Conservation (phyloP, 1,140 invertebrate species). For the Brachionus sp. region DNA sequence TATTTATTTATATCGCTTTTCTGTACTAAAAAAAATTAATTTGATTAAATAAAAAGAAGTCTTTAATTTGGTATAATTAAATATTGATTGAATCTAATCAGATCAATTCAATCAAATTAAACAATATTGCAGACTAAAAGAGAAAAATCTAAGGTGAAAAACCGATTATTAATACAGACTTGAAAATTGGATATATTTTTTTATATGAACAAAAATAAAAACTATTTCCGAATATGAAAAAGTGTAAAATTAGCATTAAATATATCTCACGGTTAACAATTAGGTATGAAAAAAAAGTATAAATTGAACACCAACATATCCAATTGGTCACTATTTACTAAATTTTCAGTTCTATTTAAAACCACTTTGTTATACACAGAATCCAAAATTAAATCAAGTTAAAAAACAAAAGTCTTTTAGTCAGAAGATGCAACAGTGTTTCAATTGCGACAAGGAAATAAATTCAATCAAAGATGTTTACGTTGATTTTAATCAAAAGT, state of each 20-base stretch:
- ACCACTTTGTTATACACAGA: not conserved
- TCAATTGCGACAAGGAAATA: constrained; percentile 2
- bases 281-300: not conserved
- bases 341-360: not conserved
- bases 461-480: not conserved
- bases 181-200: constrained; percentile 8
- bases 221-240: not conserved
- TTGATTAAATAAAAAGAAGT: not conserved
- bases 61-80: not conserved
- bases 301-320: not conserved
- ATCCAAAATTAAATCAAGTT: not conserved
- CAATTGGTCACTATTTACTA: constrained; percentile 2
- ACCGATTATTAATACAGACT: constrained; percentile 27
- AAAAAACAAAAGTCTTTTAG: not conserved
- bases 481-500: not conserved
- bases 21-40: no score
- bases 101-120: constrained; percentile 19
- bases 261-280: not conserved
- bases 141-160: not conserved
- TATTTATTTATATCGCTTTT: no score
- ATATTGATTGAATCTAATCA: not conserved
- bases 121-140: not conserved
- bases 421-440: not conserved
- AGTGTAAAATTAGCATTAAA: not conserved
- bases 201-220: not conserved